These are phyloP conservation scores for Rhagologus leucostigma DNA, from an alignment of 2,113 vertebrate genomes.

Conservation along the genomic window DNA sequence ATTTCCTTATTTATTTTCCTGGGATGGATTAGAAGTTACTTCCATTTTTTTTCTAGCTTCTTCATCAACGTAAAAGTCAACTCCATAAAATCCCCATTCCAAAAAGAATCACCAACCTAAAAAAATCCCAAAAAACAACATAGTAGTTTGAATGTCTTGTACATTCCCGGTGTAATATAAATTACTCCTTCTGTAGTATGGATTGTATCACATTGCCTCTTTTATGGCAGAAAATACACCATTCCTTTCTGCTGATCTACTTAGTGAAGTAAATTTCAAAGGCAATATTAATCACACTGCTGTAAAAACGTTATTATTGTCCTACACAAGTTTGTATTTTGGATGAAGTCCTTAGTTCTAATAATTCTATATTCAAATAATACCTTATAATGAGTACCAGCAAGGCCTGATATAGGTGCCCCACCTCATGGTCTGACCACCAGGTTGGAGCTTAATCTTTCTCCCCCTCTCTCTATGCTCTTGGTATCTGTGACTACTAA, in stretches of 20 bases:
- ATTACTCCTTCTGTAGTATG: not conserved
- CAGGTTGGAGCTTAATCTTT: not conserved
- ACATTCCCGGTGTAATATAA: not conserved
- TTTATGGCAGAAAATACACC: not conserved
- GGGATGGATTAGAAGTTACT: not conserved
- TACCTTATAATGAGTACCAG: not conserved
- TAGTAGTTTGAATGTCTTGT: not conserved
- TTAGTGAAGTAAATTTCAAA: not conserved
- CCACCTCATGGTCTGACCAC: not conserved
- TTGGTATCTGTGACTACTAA: not conserved
- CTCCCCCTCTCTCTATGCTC: not conserved
- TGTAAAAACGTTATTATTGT: not conserved
- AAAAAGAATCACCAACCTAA: not conserved
- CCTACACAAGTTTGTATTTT: not conserved
- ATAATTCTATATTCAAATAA: not conserved
- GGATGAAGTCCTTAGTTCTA: not conserved
- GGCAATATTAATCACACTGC: not conserved
- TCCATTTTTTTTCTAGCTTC: not conserved
- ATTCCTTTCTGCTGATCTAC: not conserved
- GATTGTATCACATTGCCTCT: not conserved
- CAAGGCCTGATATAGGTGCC: not conserved
- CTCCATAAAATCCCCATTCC: not conserved
- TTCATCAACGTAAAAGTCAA: not conserved
- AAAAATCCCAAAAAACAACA: fast-evolving
- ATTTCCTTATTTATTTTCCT: not conserved